A percentile compares a stretch with the other conserved stretches of the same genome.
Evolutionary conservation across 2,113 vertebrate species (phyloP).

Genomic region (Lepisosteus oculatus): DNA sequence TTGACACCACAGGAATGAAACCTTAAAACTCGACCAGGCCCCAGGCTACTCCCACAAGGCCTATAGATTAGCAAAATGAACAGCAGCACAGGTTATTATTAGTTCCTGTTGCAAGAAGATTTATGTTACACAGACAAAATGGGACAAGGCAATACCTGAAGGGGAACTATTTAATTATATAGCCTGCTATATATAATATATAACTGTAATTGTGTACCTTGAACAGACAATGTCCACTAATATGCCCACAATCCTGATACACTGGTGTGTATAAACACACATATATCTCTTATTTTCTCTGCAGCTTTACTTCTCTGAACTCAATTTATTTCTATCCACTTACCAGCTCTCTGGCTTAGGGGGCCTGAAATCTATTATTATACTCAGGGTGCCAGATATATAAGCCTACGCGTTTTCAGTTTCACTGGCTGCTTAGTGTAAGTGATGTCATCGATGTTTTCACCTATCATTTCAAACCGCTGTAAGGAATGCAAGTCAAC

Average conservation of each 20-base stretch:
- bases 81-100: not conserved
- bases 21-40: not conserved
- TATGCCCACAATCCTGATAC: not conserved
- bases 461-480: too few species aligned
- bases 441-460: too few species aligned
- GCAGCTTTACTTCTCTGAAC: not conserved
- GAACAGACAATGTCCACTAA: not conserved
- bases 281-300: not conserved
- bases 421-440: not conserved
- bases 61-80: conserved; percentile 5
- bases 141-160: not conserved
- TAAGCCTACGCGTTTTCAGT: not conserved
- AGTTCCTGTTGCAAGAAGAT: not conserved
- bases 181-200: too few species aligned
- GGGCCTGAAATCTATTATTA: not conserved
- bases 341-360: not conserved
- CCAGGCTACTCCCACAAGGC: not conserved
- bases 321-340: not conserved
- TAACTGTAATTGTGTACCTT: too few species aligned
- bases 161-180: not conserved
- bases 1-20: not conserved
- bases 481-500: too few species aligned
- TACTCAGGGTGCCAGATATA: not conserved
- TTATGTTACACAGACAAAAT: not conserved
- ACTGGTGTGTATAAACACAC: not conserved